These are phyloP conservation scores for Phrixothrix hirtus DNA, from an alignment of 2,888 invertebrate species.

Conservation along the genomic window DNA sequence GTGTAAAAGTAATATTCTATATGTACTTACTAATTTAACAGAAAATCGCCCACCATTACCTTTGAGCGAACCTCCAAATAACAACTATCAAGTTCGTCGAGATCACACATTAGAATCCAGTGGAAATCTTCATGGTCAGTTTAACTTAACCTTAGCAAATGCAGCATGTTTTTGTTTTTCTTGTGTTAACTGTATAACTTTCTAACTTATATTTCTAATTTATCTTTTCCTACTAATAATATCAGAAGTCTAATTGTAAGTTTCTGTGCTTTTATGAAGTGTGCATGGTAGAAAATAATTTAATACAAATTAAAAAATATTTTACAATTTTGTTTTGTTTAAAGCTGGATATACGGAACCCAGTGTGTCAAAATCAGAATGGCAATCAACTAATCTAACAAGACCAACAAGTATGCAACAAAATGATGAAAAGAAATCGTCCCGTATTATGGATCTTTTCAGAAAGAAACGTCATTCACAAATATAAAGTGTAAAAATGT, in stretches of 20 bases:
- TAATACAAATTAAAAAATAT: no score
- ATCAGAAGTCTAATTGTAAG: no score
- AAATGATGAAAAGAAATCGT: conserved; percentile 64
- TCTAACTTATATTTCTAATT: no score
- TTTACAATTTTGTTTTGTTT: conserved; percentile 3
- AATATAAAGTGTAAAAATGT: conserved; percentile 29
- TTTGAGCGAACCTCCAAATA: conserved; percentile 60
- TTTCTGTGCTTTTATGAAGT: no score
- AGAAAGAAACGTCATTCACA: conserved; percentile 52
- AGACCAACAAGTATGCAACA: conserved; percentile 43
- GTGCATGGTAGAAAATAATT: no score
- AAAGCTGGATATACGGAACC: conserved; percentile 30
- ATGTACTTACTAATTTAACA: conserved; percentile 48
- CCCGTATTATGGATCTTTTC: conserved; percentile 65
- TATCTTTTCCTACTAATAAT: no score
- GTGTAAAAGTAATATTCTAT: not conserved
- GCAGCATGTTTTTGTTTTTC: conserved; percentile 1
- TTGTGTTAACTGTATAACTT: no score
- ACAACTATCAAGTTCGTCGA: conserved; percentile 43
- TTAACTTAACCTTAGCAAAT: not conserved
- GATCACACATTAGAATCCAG: conserved; percentile 48
- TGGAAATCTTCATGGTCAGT: conserved; percentile 52
- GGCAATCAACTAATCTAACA: conserved; percentile 30
- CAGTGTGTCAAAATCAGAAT: conserved; percentile 38
- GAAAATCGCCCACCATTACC: conserved; percentile 65